phyloP scores from a whole-genome alignment of 2,888 invertebrate species.

The Selenia dentaria region DNA sequence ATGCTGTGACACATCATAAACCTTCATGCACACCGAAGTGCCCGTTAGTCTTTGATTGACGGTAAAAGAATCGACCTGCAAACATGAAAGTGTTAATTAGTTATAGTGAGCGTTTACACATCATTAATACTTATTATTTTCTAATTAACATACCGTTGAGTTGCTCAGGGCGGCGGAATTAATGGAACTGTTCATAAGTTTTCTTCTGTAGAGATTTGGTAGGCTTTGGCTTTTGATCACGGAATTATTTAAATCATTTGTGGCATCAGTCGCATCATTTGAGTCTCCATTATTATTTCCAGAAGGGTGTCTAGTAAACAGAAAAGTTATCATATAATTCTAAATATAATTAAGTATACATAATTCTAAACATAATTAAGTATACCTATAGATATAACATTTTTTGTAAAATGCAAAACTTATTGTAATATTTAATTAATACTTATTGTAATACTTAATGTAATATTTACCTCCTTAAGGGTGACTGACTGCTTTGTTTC shows the following conservation, averaged over 20 bases:
- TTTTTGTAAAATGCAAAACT: too few species aligned
- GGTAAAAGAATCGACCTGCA: conserved; percentile 79
- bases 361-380: too few species aligned
- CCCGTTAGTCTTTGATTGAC: conserved; percentile 74
- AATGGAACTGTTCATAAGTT: conserved; percentile 77
- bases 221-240: conserved; percentile 91
- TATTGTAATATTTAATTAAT: too few species aligned
- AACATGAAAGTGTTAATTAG: conserved; percentile 45
- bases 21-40: conserved; percentile 75
- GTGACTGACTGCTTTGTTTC: conserved; percentile 87
- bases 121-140: conserved; percentile 31
- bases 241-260: conserved; percentile 84
- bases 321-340: background rate
- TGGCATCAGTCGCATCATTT: conserved; percentile 79
- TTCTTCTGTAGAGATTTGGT: conserved; percentile 88
- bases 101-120: conserved; percentile 27
- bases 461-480: conserved; percentile 83
- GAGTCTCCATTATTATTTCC: conserved; percentile 89
- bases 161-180: conserved; percentile 86
- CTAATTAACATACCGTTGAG: conserved; percentile 86
- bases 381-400: too few species aligned
- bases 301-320: conserved; percentile 87
- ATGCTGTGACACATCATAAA: conserved; percentile 77
- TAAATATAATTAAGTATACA: too few species aligned
- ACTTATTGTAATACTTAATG: too few species aligned